Base-by-base conservation (phyloP, 2,797 vertebrate species). In the Meriones psammophilus region DNA sequence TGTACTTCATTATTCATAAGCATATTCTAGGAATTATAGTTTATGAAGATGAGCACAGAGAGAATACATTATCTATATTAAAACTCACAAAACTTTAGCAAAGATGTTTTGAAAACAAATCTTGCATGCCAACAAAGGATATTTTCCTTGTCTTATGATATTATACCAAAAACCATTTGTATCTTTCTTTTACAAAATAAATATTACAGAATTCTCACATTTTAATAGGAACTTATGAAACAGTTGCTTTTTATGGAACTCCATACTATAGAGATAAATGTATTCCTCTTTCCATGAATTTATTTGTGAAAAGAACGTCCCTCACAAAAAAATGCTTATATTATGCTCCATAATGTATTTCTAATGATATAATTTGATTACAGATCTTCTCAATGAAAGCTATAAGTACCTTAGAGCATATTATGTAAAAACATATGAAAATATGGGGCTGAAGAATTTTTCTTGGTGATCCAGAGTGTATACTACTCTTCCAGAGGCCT, bases 331-430 rank as follows among this genome's bases (percentile, higher is more conserved):
- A 74, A 46, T 46, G 22, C 2, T 39, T 9, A 12, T 92, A 86
- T 0, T 24, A 64, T 71, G 9, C 3, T 92, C 89, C 93, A 60
- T 30, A 74, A 87, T 54, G 2, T 71, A 71, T 9, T 24, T 86
- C 22, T 36, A 83, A 33, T 89, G 64, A 18, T 89, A 39, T 64
- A 74, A 42, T 73, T 50, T 93, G 30, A 60, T 68, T 58, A 64
- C 4, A 64, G 56, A 89, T 89, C 39, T 97, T 94, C 10, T 26
- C 79, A 68, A 85, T 91, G 13, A 78, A 81, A 88, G 17, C 18
- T 91, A 9, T 69, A 30, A 92, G 4, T 62, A 5, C 0, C 3
- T 89, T 79, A 88, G 46, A 96, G 9, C 0, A 17, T 56, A 68
- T 73, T 81, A 76, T 73, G 77, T 71, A 20, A 42, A 42, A 91